Conservation (phyloP, 2,797 vertebrate genomes). For the Lagorchestes hirsutus region DNA sequence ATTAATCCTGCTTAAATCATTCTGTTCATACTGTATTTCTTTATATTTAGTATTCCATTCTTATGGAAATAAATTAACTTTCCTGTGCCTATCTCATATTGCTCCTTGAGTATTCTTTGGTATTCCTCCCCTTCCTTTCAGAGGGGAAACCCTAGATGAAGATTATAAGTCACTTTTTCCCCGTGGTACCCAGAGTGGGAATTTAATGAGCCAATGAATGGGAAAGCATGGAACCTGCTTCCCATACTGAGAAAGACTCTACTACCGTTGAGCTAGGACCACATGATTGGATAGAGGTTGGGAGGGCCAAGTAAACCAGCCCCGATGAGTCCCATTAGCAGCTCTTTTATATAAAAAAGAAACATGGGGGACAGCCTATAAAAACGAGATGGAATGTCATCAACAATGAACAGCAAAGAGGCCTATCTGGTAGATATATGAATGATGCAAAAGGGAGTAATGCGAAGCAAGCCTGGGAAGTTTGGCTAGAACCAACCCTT, state of each 20-base stretch:
- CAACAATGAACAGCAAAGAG: background rate
- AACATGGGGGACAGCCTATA: background rate
- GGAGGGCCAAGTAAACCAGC: background rate
- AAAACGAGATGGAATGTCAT: background rate
- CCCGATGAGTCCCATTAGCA: background rate
- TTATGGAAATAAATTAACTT: background rate
- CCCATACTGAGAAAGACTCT: background rate
- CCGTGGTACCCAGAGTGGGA: background rate
- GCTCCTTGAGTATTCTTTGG: background rate
- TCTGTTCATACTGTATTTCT: background rate
- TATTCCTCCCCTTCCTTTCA: background rate
- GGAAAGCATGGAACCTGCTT: background rate
- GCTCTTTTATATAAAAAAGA: background rate
- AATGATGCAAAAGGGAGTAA: background rate
- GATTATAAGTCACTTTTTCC: background rate
- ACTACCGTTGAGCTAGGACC: background rate
- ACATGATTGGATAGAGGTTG: background rate
- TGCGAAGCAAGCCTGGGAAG: background rate
- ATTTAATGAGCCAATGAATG: background rate
- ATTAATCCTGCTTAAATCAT: background rate
- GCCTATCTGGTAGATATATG: background rate
- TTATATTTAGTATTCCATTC: background rate
- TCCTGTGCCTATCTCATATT: background rate
- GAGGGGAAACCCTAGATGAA: background rate
- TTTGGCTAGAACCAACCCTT: background rate